A percentile compares a stretch with the other conserved stretches of the same genome.
phyloP scores from a whole-genome alignment of 23 tunicate species.

The Pegea sp. region DNA sequence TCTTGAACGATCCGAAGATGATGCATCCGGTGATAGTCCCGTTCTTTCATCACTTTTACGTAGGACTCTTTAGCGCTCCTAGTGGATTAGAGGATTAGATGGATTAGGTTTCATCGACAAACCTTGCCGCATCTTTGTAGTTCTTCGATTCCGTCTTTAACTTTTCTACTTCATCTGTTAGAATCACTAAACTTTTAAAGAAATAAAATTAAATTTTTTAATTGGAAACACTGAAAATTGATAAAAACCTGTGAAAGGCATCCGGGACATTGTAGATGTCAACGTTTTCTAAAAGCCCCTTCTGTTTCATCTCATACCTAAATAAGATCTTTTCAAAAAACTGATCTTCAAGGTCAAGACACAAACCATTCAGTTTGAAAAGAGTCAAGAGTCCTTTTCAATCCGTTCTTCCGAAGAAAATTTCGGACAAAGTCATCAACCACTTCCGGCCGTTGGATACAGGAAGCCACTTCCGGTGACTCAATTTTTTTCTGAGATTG shows the following conservation, averaged over 20 bases:
- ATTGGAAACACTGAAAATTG: not conserved
- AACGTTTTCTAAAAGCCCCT: constrained; percentile 46
- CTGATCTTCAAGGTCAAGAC: too few species aligned
- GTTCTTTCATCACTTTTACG: constrained; percentile 69
- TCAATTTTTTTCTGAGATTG: constrained; percentile 9
- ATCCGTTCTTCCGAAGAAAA: constrained; percentile 62
- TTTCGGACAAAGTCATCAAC: constrained; percentile 98
- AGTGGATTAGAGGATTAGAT: not conserved
- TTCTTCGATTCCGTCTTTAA: constrained; percentile 25
- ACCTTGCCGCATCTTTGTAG: constrained; percentile 43
- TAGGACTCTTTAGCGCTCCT: constrained; percentile 53
- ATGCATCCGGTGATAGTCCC: constrained; percentile 86
- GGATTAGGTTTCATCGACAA: not conserved
- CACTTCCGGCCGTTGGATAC: constrained; percentile 70
- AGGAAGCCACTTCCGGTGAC: constrained; percentile 8
- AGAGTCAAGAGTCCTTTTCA: constrained; percentile 68
- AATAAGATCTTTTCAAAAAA: too few species aligned
- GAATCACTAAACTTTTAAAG: not conserved
- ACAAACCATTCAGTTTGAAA: constrained; percentile 95
- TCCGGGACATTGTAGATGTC: constrained; percentile 72
- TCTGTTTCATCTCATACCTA: constrained; percentile 88
- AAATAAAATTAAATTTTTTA: not conserved
- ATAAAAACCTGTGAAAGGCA: constrained; percentile 41
- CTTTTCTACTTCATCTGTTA: constrained; percentile 42
- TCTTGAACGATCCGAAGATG: constrained; percentile 90